Conservation (phyloP, 2,113 vertebrate species). For the Phodopus roborovskii region DNA sequence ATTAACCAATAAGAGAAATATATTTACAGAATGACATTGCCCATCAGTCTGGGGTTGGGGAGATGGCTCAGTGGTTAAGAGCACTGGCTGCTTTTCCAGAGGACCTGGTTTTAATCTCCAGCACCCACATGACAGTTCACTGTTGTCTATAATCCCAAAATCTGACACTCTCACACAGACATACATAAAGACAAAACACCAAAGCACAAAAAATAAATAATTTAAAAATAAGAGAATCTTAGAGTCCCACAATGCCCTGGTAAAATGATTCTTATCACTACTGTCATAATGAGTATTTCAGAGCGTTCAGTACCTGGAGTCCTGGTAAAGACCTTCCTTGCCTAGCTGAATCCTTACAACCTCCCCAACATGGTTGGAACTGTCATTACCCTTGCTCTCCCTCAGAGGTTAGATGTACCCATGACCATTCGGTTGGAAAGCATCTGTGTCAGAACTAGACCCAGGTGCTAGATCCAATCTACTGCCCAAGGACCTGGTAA, state of each 20-base stretch:
- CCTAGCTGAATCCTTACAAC: background rate
- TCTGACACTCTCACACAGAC: too few species aligned
- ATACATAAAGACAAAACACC: too few species aligned
- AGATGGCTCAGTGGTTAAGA: too few species aligned
- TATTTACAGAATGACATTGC: too few species aligned
- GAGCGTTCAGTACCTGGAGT: background rate
- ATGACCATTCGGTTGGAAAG: background rate
- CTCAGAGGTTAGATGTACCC: background rate
- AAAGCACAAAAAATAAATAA: too few species aligned
- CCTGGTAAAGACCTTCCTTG: background rate
- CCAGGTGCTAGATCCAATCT: background rate
- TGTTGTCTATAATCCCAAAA: too few species aligned
- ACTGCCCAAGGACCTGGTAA: background rate
- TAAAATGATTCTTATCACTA: background rate
- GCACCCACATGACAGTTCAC: too few species aligned
- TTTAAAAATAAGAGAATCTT: background rate
- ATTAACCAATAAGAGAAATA: too few species aligned
- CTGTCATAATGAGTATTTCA: background rate
- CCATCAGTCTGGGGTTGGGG: too few species aligned
- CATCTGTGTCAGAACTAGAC: background rate
- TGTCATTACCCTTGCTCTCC: background rate
- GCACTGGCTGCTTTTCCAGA: too few species aligned
- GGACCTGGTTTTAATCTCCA: too few species aligned
- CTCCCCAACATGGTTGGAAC: background rate
- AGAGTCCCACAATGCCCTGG: background rate